Base-by-base conservation (phyloP, 2,797 vertebrate genomes). In the Tokudaia muenninki region DNA sequence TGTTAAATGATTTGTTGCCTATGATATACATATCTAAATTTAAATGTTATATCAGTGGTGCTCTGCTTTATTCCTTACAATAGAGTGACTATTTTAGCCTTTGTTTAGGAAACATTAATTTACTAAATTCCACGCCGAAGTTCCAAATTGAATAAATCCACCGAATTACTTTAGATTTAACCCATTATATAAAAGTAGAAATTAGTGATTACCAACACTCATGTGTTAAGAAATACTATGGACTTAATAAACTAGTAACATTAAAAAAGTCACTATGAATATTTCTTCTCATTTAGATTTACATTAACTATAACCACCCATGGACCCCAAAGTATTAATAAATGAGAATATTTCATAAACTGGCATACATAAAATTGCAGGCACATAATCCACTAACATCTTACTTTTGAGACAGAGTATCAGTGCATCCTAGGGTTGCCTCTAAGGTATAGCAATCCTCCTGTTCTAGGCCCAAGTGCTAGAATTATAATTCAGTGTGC, bases 191-290 rank as follows among this genome's bases (percentile, higher is more conserved):
- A 97, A 93, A 88, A 67, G 83, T 9, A 44, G 4, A 96, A 86
- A 86, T 93, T n/a, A 90, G 47, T 91, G 59, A 65, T 91, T 95
- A 90, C 80, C 67, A 97, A 96, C 59, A 94, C 5, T 84, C 19
- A 78, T 59, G n/a, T 88, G 34, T 87, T 91, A 97, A 97, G 59
- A 90, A 96, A 97, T 75, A 91, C 79, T 59, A 88, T 81, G 41
- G 65, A 87, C 61, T 92, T 94, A 75, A 88, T 52, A 87, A 88
- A 82, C 41, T 78, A 52, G 9, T 78, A 90, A 90, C 50, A 96
- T 82, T 75, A 74, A 77, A 91, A 80, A 87, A 75, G n/a, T 89
- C 88, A 94, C 61, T 95, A 97, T 10, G 78, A 96, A 94, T 4
- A 86, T 57, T 16, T 86, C 84, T 93, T 92, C 4, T 93, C 92